Conservation (phyloP, 2,888 invertebrate genomes). For the Bruchidius siliquastri region DNA sequence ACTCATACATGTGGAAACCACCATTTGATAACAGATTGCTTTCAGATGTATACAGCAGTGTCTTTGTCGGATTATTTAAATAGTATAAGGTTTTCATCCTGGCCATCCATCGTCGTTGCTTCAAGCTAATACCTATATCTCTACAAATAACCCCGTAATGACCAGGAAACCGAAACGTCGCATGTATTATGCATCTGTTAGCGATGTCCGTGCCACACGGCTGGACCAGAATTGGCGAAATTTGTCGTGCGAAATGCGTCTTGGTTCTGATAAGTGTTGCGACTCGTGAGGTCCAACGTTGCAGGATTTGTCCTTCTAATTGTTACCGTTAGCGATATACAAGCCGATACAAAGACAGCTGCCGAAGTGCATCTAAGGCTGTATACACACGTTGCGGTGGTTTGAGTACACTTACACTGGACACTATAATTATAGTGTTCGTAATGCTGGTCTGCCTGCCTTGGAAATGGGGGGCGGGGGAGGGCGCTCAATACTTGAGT, state of each 20-base stretch:
- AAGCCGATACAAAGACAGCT: not conserved
- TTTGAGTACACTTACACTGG: too few relatives aligned
- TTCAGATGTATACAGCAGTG: too few relatives aligned
- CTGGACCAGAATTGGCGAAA: not conserved
- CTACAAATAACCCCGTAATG: not conserved
- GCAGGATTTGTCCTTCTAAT: not conserved
- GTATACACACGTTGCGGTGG: not conserved
- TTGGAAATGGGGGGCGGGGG: too few relatives aligned
- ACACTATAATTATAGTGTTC: too few relatives aligned
- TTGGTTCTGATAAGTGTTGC: not conserved
- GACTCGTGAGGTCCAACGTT: not conserved
- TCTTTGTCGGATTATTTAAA: too few relatives aligned
- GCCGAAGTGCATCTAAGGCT: not conserved
- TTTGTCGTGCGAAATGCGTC: not conserved
- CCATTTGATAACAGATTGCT: too few relatives aligned
- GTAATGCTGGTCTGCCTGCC: too few relatives aligned
- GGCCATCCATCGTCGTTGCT: too few relatives aligned
- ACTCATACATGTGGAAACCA: too few relatives aligned
- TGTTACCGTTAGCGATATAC: not conserved
- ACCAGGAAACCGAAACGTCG: not conserved
- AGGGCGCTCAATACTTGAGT: too few relatives aligned
- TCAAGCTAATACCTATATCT: too few relatives aligned
- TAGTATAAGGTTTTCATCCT: too few relatives aligned
- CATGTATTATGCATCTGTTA: not conserved
- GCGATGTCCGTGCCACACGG: not conserved